A percentile compares a stretch with the other conserved stretches of the same genome.
Conservation (phyloP, 2,888 invertebrate genomes). For the Urechis unicinctus region DNA sequence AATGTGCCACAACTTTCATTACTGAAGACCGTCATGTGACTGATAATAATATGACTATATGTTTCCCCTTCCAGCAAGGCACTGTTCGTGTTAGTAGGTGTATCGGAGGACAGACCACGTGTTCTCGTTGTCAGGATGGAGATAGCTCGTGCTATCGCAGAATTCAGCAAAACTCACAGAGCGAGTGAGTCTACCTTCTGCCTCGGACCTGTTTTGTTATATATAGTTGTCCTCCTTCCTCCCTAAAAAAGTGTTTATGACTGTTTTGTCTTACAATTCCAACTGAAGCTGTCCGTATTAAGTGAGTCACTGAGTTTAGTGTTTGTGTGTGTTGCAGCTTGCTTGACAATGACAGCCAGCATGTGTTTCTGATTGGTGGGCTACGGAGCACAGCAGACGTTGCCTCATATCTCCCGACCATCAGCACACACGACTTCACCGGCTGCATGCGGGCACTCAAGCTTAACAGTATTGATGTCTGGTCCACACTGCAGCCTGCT, state of each 20-base stretch:
- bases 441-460: conserved; percentile 89
- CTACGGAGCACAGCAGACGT: background rate
- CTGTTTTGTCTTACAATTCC: too few relatives aligned
- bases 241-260: too few relatives aligned
- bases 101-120: background rate
- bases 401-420: conserved; percentile 31
- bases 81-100: background rate
- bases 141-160: background rate
- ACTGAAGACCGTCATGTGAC: too few relatives aligned
- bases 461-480: conserved; percentile 64
- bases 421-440: conserved; percentile 85
- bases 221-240: too few relatives aligned
- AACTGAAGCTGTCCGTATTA: too few relatives aligned
- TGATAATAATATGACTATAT: too few relatives aligned
- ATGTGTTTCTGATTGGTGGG: background rate
- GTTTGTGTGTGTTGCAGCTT: background rate
- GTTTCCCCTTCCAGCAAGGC: too few relatives aligned
- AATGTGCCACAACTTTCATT: too few relatives aligned
- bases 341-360: background rate
- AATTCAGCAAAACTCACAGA: background rate
- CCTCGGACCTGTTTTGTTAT: background rate
- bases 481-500: conserved; percentile 59
- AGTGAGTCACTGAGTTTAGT: background rate
- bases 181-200: background rate
- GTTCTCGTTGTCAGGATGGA: background rate